Evolutionary conservation across 2,797 vertebrate genomes (phyloP).

Genomic region (Pristis pectinata): DNA sequence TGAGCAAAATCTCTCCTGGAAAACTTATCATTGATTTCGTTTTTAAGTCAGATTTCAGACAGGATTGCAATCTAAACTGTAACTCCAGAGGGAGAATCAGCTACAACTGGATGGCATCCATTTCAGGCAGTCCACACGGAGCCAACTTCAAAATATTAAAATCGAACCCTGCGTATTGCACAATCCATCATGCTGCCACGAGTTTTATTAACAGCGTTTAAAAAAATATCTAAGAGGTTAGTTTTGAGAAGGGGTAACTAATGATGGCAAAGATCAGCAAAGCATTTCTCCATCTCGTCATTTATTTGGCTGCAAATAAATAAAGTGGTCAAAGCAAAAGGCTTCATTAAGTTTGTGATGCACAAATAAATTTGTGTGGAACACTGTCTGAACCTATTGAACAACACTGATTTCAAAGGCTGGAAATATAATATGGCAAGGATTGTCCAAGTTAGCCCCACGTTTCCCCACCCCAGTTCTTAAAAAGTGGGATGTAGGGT

Average conservation of each 20-base stretch:
- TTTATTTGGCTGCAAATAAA: neutral
- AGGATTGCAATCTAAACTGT: conserved; percentile 29
- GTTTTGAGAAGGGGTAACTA: neutral
- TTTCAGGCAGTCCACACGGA: neutral
- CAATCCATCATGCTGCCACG: neutral
- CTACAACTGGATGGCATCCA: neutral
- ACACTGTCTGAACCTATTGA: neutral
- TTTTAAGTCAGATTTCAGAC: conserved; percentile 43
- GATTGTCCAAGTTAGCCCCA: neutral
- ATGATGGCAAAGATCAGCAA: neutral
- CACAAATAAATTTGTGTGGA: neutral
- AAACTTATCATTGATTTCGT: conserved; percentile 42
- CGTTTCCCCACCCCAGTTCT: neutral
- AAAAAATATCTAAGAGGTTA: neutral
- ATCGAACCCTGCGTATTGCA: neutral
- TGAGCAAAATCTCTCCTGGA: conserved; percentile 44
- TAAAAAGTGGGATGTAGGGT: neutral
- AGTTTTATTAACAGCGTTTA: neutral
- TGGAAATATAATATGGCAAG: neutral
- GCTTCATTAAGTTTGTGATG: neutral
- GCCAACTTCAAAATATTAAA: neutral
- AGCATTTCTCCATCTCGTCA: too few relatives aligned
- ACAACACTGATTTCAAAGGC: neutral
- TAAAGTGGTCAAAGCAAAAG: too few relatives aligned
- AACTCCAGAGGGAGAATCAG: neutral